These are phyloP conservation scores for Colistium nudipinnis DNA, from an alignment of 2,113 vertebrate genomes.

Conservation along the genomic window DNA sequence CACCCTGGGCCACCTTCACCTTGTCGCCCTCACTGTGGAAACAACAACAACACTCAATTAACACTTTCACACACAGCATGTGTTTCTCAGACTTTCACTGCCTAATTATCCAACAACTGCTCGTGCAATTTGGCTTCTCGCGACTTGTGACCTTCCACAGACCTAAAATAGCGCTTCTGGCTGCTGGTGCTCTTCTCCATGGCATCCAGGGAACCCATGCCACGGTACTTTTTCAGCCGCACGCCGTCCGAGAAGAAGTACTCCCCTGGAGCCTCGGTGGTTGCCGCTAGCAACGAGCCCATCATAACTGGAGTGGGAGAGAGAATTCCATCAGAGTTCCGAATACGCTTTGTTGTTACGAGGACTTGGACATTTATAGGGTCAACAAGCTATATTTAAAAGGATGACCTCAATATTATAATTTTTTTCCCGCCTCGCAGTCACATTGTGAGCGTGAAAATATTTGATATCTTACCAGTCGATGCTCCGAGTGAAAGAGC, in stretches of 20 bases:
- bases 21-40: slow-evolving; percentile 90
- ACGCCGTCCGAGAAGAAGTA: slow-evolving; percentile 96
- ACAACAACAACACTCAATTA: not conserved
- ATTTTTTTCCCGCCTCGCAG: too few species aligned
- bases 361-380: not conserved
- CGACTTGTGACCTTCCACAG: not conserved
- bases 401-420: too few species aligned
- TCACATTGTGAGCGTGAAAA: not conserved
- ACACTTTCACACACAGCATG: not conserved
- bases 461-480: slow-evolving; percentile 80
- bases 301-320: slow-evolving; percentile 87
- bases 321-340: not conserved
- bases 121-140: too few species aligned
- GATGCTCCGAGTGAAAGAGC: slow-evolving; percentile 91
- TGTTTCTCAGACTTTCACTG: too few species aligned
- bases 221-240: slow-evolving; percentile 92
- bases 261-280: slow-evolving; percentile 92
- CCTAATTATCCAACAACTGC: not conserved
- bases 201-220: slow-evolving; percentile 93
- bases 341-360: not conserved
- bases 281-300: slow-evolving; percentile 92
- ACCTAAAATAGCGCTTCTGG: slow-evolving; percentile 96
- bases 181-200: slow-evolving; percentile 94
- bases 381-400: too few species aligned
- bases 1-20: slow-evolving; percentile 93